These are phyloP conservation scores for Lutjanus campechanus DNA, from an alignment of 2,797 vertebrate species.

Conservation along the genomic window DNA sequence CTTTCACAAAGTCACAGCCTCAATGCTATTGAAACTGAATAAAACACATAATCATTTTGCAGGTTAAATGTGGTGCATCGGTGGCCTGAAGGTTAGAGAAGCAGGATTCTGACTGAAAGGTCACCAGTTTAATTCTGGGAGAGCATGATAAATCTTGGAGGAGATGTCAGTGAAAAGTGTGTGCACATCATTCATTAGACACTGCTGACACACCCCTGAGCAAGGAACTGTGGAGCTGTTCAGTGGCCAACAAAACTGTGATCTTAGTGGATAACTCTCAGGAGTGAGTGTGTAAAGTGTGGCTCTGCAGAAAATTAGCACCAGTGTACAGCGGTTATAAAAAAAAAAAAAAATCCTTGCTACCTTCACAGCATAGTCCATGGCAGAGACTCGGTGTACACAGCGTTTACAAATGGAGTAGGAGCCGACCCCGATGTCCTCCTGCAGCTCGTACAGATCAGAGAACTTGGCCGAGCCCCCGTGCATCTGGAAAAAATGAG, in stretches of 20 bases:
- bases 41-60: neutral
- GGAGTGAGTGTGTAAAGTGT: neutral
- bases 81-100: neutral
- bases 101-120: neutral
- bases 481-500: slow-evolving; percentile 87
- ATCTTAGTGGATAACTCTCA: neutral
- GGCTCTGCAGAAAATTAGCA: neutral
- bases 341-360: neutral
- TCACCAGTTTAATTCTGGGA: neutral
- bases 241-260: neutral
- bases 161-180: neutral
- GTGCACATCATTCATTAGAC: neutral
- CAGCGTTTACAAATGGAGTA: slow-evolving; percentile 98
- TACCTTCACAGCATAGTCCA: slow-evolving; percentile 99
- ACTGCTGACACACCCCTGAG: neutral
- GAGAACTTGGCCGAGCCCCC: slow-evolving; percentile 91
- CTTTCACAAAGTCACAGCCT: neutral
- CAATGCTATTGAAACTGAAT: neutral
- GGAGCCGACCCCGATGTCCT: slow-evolving; percentile 97
- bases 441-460: slow-evolving; percentile 94
- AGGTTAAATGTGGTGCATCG: neutral
- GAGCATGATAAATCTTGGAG: neutral
- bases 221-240: neutral
- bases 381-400: slow-evolving; percentile 90
- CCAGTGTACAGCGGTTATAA: neutral